phyloP scores from a whole-genome alignment of 2,113 vertebrate genomes.

The Ellobius talpinus region DNA sequence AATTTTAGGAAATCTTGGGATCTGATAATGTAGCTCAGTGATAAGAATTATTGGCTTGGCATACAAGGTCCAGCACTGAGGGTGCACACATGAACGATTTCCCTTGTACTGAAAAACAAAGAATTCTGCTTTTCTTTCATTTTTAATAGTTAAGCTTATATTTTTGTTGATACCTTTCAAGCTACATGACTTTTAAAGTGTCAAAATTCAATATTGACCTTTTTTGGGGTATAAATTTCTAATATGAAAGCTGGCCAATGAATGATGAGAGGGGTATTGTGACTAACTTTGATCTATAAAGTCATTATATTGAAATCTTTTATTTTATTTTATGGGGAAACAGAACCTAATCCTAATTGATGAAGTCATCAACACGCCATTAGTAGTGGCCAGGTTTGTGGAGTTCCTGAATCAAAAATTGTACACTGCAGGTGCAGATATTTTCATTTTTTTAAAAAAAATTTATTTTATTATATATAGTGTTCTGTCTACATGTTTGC shows the following conservation, averaged over 20 bases:
- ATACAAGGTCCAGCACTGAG: no score
- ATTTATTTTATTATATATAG: no score
- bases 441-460: no score
- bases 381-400: constrained; percentile 97
- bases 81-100: no score
- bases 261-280: constrained; percentile 11
- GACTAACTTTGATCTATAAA: constrained; percentile 57
- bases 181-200: neutral
- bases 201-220: neutral
- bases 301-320: constrained; percentile 64
- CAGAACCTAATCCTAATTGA: constrained; percentile 98
- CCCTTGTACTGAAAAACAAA: no score
- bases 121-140: neutral
- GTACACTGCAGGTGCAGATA: constrained; percentile 94
- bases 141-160: neutral
- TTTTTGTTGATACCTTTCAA: constrained; percentile 36
- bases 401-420: constrained; percentile 99
- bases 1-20: no score
- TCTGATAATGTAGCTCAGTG: no score
- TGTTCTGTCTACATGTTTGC: no score
- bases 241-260: constrained; percentile 34
- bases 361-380: constrained; percentile 96
- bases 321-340: constrained; percentile 72
- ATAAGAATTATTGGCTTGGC: no score
- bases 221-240: constrained; percentile 14